Evolutionary conservation across 2,888 invertebrate genomes (phyloP), one percentile per base, ranked within the genome.

Genomic region (Halictus quadricinctus): DNA sequence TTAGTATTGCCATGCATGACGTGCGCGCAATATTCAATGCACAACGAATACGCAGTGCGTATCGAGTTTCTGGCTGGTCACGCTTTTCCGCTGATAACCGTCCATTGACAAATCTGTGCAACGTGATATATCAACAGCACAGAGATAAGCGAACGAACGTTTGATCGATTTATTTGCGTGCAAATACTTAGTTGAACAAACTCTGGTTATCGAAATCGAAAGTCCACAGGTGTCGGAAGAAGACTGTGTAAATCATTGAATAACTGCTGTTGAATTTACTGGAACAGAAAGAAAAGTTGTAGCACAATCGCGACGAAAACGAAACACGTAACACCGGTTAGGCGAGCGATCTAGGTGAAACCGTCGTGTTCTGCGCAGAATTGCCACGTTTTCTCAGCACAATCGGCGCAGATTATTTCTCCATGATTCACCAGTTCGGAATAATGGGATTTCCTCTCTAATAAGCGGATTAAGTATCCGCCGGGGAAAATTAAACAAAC

Each of bases 401-500:
- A n/a, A 70, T 43, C n/a, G 21, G 6, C 43, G n/a, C 50, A 29
- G 36, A 69, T 18, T 21, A 25, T 72, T 70, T 43, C 54, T 15
- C 18, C 13, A 43, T 15, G 46, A 46, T 18, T 78, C 54, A 46
- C 69, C 36, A 41, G 41, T 5, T 58, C 48, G 25, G 18, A 43
- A 54, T 29, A 75, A 70, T 25, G 2, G 25, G 36, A 69, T 75
- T 43, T 29, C n/a, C 15, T 15, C 21, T 8, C 18, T n/a, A 21
- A 41, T 60, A 48, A 75, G 46, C 15, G 15, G 18, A 72, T 72
- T 58, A 29, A 5, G 7, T 60, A 54, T 43, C 54, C 29, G n/a
- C n/a, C 21, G 50, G 43, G 50, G 43, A 18, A 48, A 72, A 76
- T 76, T 72, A 48, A 81, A 81, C 25, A 64, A 73, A 58, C 46